These are phyloP conservation scores for Parambassis ranga DNA, from an alignment of 2,797 vertebrate genomes.

Conservation along the genomic window DNA sequence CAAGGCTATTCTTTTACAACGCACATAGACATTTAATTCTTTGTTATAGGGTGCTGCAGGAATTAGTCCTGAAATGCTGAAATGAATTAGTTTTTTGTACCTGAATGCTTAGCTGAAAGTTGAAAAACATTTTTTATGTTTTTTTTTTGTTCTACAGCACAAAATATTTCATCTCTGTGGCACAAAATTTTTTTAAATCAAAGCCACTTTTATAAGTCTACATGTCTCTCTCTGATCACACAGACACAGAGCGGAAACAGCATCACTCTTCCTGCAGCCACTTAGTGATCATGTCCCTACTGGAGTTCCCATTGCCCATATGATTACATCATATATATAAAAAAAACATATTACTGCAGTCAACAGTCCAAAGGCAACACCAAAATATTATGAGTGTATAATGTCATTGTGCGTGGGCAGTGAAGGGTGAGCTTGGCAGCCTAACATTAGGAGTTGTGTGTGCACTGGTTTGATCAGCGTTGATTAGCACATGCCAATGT, in stretches of 20 bases:
- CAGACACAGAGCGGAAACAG: no score
- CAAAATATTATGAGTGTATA: conserved; percentile 36
- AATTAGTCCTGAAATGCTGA: no score
- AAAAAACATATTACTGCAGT: conserved; percentile 20
- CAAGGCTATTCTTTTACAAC: neutral
- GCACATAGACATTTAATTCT: neutral
- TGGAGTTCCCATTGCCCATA: conserved; percentile 35
- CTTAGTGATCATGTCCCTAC: neutral
- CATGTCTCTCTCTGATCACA: no score
- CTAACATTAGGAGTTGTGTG: neutral
- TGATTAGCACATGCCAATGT: conserved; percentile 60
- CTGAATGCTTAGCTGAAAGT: no score
- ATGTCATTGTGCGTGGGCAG: conserved; percentile 33
- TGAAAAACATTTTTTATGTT: no score
- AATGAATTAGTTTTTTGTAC: no score
- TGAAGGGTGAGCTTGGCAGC: conserved; percentile 26
- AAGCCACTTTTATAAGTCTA: no score
- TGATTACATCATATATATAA: conserved; percentile 49
- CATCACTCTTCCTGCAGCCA: neutral
- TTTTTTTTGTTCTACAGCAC: no score
- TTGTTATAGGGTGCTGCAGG: no score
- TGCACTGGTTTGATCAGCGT: conserved; percentile 40
- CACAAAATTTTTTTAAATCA: no score
- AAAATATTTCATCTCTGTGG: no score
- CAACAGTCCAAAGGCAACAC: conserved; percentile 30